phyloP scores from a whole-genome alignment of 2,888 invertebrate genomes.

The Dryadula phaetusa region DNA sequence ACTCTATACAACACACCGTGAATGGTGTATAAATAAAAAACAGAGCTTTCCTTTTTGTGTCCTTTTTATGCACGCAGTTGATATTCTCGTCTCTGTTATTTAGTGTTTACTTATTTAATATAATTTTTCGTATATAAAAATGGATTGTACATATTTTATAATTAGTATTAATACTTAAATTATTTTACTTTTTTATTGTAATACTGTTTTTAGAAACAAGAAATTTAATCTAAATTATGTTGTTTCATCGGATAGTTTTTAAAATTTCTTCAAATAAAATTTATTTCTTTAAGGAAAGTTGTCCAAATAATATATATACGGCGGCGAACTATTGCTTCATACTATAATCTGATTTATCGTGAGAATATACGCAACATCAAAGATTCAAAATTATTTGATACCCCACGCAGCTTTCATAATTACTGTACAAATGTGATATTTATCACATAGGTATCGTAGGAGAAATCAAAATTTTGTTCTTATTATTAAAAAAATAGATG shows the following conservation, averaged over 20 bases:
- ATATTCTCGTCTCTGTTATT: neutral
- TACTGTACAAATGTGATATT: constrained; percentile 15
- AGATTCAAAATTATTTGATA: constrained; percentile 14
- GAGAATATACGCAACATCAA: constrained; percentile 15
- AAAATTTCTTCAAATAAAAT: no score
- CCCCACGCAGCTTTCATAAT: constrained; percentile 37
- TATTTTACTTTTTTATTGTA: no score
- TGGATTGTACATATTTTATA: no score
- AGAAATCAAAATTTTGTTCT: constrained; percentile 23
- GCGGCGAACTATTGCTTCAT: neutral
- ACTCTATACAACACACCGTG: constrained; percentile 38
- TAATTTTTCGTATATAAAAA: no score
- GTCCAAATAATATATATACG: neutral
- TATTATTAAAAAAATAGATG: neutral
- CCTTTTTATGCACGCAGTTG: neutral
- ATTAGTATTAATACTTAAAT: no score
- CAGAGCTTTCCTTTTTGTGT: constrained; percentile 6
- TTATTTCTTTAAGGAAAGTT: no score
- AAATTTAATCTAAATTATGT: no score
- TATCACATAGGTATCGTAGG: constrained; percentile 28
- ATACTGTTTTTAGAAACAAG: no score
- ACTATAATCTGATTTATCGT: neutral
- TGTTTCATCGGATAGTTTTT: no score
- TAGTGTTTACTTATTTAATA: neutral
- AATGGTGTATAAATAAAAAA: constrained; percentile 34